Conservation (phyloP, 2,113 vertebrate species). For the Limanda limanda region DNA sequence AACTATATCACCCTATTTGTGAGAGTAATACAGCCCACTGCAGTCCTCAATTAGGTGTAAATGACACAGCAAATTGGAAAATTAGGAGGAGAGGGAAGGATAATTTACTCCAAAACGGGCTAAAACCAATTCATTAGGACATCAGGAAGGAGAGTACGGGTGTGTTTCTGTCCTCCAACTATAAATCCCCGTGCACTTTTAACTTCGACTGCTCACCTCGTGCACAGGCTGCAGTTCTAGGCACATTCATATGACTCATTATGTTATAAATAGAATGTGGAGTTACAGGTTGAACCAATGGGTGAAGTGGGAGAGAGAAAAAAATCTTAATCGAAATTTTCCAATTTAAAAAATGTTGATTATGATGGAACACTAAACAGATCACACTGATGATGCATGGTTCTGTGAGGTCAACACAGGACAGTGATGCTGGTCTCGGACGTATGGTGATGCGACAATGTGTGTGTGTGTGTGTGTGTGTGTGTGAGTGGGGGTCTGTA, state of each 20-base stretch:
- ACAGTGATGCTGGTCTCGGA: no score
- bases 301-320: background rate
- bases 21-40: slow-evolving; percentile 82
- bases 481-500: no score
- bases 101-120: slow-evolving; percentile 85
- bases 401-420: no score
- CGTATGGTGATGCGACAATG: no score
- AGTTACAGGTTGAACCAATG: background rate
- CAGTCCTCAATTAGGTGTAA: slow-evolving; percentile 83
- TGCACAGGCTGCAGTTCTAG: slow-evolving; percentile 14
- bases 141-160: slow-evolving; percentile 68
- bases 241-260: slow-evolving; percentile 4
- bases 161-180: slow-evolving; percentile 65
- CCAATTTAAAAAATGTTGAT: background rate
- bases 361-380: background rate
- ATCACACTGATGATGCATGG: no score
- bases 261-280: background rate
- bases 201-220: slow-evolving; percentile 55
- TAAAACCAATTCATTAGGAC: slow-evolving; percentile 86
- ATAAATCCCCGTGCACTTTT: slow-evolving; percentile 46
- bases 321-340: background rate
- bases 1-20: slow-evolving; percentile 83
- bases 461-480: no score
- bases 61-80: slow-evolving; percentile 88
- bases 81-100: slow-evolving; percentile 83